Evolutionary conservation across 2,888 invertebrate genomes (phyloP).

Genomic region (Danaus chrysippus): DNA sequence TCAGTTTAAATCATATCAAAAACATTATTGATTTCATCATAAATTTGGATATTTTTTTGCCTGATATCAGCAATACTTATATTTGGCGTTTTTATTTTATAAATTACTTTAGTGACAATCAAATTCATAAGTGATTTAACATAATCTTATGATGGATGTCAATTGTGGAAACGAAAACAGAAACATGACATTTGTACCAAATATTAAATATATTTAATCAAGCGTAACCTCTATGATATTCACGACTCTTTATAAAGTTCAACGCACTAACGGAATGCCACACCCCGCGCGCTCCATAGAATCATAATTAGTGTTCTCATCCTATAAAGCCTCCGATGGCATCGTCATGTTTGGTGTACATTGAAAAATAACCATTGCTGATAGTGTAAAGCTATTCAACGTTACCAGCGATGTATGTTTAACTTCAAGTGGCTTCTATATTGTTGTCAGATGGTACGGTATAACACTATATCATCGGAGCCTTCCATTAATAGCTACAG

Average conservation of each 20-base stretch:
- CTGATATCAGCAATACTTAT: too few species aligned
- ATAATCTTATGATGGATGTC: too few species aligned
- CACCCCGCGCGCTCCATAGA: slow-evolving; percentile 65
- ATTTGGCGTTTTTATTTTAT: too few species aligned
- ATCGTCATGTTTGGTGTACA: slow-evolving; percentile 49
- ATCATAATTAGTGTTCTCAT: slow-evolving; percentile 73
- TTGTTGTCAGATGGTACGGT: slow-evolving; percentile 16
- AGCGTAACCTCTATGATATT: slow-evolving; percentile 35
- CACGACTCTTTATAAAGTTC: slow-evolving; percentile 47
- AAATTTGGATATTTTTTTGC: too few species aligned
- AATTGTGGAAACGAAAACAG: too few species aligned
- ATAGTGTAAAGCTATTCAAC: slow-evolving; percentile 16
- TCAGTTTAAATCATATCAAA: neutral
- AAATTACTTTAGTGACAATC: too few species aligned
- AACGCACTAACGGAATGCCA: slow-evolving; percentile 65
- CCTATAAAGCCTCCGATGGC: slow-evolving; percentile 51
- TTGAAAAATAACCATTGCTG: slow-evolving; percentile 37
- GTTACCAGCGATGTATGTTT: slow-evolving; percentile 33
- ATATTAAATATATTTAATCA: neutral
- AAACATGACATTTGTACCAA: too few species aligned
- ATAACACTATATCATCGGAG: slow-evolving; percentile 33
- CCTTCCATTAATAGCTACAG: slow-evolving; percentile 38
- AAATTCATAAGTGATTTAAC: too few species aligned
- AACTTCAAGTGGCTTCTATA: slow-evolving; percentile 12
- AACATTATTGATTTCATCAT: neutral